A percentile compares a stretch with the other conserved stretches of the same genome.
Evolutionary conservation across 2,888 invertebrate genomes (phyloP).

Genomic region (Dicranocentrus wangi): DNA sequence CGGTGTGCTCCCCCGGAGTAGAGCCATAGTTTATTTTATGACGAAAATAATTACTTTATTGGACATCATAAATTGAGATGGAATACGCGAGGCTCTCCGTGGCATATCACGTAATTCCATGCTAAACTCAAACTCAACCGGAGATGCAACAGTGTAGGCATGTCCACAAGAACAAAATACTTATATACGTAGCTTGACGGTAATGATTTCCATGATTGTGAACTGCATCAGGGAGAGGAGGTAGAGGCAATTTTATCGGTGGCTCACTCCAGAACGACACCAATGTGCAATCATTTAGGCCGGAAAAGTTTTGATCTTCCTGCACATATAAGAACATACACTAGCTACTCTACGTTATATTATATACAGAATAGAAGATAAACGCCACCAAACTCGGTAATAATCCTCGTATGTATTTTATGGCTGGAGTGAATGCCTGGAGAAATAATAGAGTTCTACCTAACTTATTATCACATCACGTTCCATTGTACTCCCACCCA

Average conservation of each 20-base stretch:
- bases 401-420: slow-evolving; percentile 3
- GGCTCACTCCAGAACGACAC: background rate
- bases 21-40: slow-evolving; percentile 58
- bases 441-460: slow-evolving; percentile 1
- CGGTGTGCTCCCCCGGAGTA: too few relatives aligned
- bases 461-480: slow-evolving; percentile 1
- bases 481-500: background rate
- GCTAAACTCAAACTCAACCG: background rate
- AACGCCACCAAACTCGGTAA: background rate
- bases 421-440: background rate
- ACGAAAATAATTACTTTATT: slow-evolving; percentile 68
- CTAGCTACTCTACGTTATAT: too few relatives aligned
- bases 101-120: slow-evolving; percentile 29
- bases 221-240: slow-evolving; percentile 10
- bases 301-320: background rate
- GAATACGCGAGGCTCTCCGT: slow-evolving; percentile 15
- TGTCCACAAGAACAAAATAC: background rate
- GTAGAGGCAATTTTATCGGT: too few relatives aligned
- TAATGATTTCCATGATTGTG: slow-evolving; percentile 53
- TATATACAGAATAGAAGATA: background rate
- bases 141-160: slow-evolving; percentile 45
- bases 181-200: background rate
- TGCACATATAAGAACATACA: too few relatives aligned
- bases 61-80: slow-evolving; percentile 63
- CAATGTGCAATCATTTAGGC: slow-evolving; percentile 10